phyloP scores from a whole-genome alignment of 2,888 invertebrate species.

The Epinotia bilunana region DNA sequence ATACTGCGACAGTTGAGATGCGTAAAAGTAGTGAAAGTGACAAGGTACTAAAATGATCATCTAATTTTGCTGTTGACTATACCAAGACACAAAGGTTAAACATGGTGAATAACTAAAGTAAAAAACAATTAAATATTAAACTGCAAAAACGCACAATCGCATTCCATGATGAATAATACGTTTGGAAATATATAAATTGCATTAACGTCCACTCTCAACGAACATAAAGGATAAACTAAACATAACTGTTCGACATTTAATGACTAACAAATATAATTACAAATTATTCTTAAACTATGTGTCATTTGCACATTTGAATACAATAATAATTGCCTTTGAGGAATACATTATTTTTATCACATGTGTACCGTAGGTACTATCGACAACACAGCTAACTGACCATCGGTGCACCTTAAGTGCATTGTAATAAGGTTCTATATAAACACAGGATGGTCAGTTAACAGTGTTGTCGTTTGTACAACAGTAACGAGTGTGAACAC shows the following conservation, averaged over 20 bases:
- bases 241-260: not conserved
- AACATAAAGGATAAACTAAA: slow-evolving; percentile 33
- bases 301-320: slow-evolving; percentile 27
- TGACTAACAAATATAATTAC: slow-evolving; percentile 14
- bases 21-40: no score
- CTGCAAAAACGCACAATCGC: slow-evolving; percentile 5
- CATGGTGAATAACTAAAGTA: no score
- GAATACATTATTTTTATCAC: slow-evolving; percentile 30
- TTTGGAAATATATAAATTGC: not conserved
- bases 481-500: not conserved
- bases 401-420: no score
- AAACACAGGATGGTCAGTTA: no score
- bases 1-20: no score
- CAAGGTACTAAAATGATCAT: no score
- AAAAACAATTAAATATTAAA: not conserved
- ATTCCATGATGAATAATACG: slow-evolving; percentile 15
- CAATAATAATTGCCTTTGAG: slow-evolving; percentile 22
- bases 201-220: slow-evolving; percentile 4
- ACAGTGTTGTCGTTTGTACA: no score
- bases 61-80: no score
- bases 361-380: no score
- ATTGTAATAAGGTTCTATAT: no score
- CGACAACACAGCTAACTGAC: no score
- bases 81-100: no score
- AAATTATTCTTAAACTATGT: slow-evolving; percentile 19